Evolutionary conservation across 92 coral and sea anemone species (phyloP), one percentile per base, ranked within the genome.

Genomic region (Zoanthus sansibaricus): DNA sequence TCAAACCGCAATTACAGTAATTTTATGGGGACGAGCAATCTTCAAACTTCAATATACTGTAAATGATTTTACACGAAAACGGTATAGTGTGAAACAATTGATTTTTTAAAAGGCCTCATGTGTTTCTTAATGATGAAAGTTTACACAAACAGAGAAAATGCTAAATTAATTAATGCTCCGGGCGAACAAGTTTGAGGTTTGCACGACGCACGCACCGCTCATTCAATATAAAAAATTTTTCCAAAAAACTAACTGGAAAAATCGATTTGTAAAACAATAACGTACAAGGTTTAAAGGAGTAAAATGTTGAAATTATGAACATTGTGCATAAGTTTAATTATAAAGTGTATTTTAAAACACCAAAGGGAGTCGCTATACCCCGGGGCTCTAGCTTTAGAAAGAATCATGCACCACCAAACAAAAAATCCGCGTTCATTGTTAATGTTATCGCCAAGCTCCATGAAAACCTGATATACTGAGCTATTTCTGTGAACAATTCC

Each of bases 111-210:
- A 66, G 12, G 46, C 75, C 17, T 17, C 75, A 67, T 47, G 75
- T 80, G 85, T 66, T 67, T 80, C 21, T 18, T 20, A 76, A 76
- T 66, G 85, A 80, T 66, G 72, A 64, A 80, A 64, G 12, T 80
- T 52, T 80, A 80, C 85, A 80, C 85, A 80, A 66, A 44, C 62
- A 25, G 61, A 11, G 46, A 46, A 80, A 67, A 45, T 20, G 45
- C 45, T 20, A 46, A 80, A 64, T 10, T 62, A 62, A 62, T 62
- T 62, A 62, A 13, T 17, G 69, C 69, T 7, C 21, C 69, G 30
- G 69, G 10, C 5, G 9, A 7, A 20, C 5, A 17, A 17, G 21
- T 18, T 62, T 62, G 9, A 17, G 30, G 30, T 62, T 17, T 7
- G 21, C 30, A 17, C 9, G 69, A 17, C 20, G 66, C 66, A 59